Percentiles rank a stretch among this genome's conserved stretches.
These are phyloP conservation scores for Notechis scutatus DNA, from an alignment of 2,113 vertebrate species.

Conservation along the genomic window DNA sequence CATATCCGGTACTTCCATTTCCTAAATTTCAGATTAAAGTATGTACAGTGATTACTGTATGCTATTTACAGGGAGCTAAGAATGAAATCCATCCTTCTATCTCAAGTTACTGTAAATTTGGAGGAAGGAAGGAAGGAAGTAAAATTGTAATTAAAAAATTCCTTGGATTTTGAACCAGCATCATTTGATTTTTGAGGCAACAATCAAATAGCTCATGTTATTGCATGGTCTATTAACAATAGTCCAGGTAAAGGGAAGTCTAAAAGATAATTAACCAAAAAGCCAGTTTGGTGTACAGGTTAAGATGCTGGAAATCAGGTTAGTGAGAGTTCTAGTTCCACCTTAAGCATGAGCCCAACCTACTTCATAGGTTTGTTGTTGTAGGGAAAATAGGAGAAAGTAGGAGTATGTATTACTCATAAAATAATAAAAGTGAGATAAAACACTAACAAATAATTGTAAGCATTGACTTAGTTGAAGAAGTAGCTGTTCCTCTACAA, in stretches of 20 bases:
- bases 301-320: neutral
- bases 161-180: neutral
- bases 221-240: neutral
- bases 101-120: neutral
- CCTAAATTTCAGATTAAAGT: neutral
- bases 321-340: neutral
- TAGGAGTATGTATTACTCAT: neutral
- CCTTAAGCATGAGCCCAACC: neutral
- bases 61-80: neutral
- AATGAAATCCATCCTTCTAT: neutral
- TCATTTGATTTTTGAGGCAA: neutral
- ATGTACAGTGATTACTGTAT: constrained; percentile 11
- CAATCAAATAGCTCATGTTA: neutral
- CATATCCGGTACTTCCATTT: neutral
- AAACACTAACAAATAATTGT: neutral
- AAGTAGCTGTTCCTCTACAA: neutral
- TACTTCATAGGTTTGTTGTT: neutral
- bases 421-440: neutral
- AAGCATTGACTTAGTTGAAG: neutral
- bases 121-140: neutral
- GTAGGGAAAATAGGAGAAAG: neutral
- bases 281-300: neutral
- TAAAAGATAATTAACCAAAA: neutral
- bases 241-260: neutral
- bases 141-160: neutral